Percentiles rank a stretch among this genome's conserved stretches.
phyloP scores from a whole-genome alignment of 2,888 invertebrate genomes.

The Stegophylla sp. region DNA sequence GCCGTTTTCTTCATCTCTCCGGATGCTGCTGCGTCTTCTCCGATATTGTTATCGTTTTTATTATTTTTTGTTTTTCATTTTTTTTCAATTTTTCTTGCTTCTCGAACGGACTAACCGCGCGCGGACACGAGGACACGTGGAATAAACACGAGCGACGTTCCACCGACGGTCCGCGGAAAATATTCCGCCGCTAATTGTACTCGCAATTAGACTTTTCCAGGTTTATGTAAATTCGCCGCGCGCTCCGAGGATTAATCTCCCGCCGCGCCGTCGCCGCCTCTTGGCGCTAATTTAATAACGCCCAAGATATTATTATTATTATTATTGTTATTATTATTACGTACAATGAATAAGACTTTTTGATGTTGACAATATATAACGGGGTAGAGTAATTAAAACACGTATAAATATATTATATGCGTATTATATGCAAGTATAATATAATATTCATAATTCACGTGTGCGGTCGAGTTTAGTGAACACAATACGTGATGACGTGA shows the following conservation, averaged over 20 bases:
- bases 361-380: neutral
- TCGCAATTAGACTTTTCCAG: neutral
- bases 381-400: conserved; percentile 10
- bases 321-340: too few relatives aligned
- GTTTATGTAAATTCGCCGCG: neutral
- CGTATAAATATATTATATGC: neutral
- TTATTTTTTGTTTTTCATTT: too few relatives aligned
- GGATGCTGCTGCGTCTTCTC: too few relatives aligned
- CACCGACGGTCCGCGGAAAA: neutral
- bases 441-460: conserved; percentile 1
- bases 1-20: too few relatives aligned
- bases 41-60: too few relatives aligned
- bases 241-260: neutral
- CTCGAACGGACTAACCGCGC: too few relatives aligned
- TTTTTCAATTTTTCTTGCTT: too few relatives aligned
- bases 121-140: too few relatives aligned
- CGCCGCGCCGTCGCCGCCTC: neutral
- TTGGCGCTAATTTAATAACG: neutral
- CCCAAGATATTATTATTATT: too few relatives aligned
- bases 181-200: neutral
- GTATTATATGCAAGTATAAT: too few relatives aligned
- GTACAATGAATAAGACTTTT: neutral
- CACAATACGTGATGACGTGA: neutral
- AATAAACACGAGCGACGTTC: too few relatives aligned
- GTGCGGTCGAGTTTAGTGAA: neutral